These are phyloP conservation scores for Telmatochromis sp. DNA, from an alignment of 2,113 vertebrate species.

Conservation along the genomic window DNA sequence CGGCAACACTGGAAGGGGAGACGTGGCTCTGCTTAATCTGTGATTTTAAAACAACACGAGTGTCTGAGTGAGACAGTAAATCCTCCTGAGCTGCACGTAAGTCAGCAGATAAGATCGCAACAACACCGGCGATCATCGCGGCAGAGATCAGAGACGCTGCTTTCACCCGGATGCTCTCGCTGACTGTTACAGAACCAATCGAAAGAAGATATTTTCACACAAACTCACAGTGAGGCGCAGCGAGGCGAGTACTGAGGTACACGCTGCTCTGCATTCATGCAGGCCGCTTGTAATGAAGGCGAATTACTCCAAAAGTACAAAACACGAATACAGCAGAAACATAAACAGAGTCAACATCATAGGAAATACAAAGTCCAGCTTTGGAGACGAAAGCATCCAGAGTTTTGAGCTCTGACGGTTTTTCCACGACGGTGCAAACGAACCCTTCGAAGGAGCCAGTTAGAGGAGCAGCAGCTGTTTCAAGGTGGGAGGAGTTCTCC, in stretches of 20 bases:
- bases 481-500: background rate
- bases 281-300: background rate
- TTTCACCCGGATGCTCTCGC: background rate
- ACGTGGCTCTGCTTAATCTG: background rate
- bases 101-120: background rate
- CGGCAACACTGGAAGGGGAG: accelerated
- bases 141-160: background rate
- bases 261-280: background rate
- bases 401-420: background rate
- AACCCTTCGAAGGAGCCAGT: background rate
- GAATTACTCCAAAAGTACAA: background rate
- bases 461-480: background rate
- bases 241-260: background rate
- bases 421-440: background rate
- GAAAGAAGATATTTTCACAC: background rate
- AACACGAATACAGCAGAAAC: accelerated
- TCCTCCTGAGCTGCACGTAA: background rate
- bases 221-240: background rate
- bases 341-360: background rate
- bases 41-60: background rate
- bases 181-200: background rate
- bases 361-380: background rate
- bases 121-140: background rate
- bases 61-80: background rate
- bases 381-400: background rate